phyloP scores from a whole-genome alignment of 1,140 invertebrate species.

The Hypothenemus hampei region DNA sequence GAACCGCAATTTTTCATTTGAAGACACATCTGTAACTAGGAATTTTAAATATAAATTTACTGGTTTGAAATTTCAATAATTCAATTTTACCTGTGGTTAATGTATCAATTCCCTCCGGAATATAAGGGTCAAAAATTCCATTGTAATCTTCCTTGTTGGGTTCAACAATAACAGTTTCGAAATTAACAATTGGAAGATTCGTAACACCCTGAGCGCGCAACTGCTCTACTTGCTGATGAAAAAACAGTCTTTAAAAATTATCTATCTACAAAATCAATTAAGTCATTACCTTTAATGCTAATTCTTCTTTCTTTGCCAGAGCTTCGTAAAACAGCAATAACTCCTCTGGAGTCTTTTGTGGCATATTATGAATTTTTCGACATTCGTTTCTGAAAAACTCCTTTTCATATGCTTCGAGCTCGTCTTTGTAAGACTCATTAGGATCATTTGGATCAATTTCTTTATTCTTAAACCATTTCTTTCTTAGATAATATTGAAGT shows the following conservation, averaged over 20 bases:
- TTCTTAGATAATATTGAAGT: slow-evolving; percentile 8
- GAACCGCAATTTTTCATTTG: not conserved
- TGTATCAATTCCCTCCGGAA: slow-evolving; percentile 12
- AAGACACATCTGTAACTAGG: not conserved
- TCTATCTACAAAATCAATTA: not conserved
- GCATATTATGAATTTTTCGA: slow-evolving; percentile 31
- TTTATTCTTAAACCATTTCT: slow-evolving; percentile 19
- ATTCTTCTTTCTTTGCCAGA: slow-evolving; percentile 16
- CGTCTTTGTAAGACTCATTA: slow-evolving; percentile 20
- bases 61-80: not conserved
- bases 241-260: not conserved
- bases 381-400: slow-evolving; percentile 25
- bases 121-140: slow-evolving; percentile 17
- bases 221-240: slow-evolving; percentile 6
- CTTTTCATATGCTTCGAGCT: slow-evolving; percentile 15
- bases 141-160: slow-evolving; percentile 14
- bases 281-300: slow-evolving; percentile 7
- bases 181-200: slow-evolving; percentile 7
- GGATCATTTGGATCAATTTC: slow-evolving; percentile 15
- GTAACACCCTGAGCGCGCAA: slow-evolving; percentile 4
- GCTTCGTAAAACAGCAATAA: slow-evolving; percentile 19
- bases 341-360: slow-evolving; percentile 21
- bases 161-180: slow-evolving; percentile 15
- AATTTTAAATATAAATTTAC: not conserved
- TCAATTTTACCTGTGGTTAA: not conserved